A percentile compares a stretch with the other conserved stretches of the same genome.
Evolutionary conservation across 2,888 invertebrate genomes (phyloP).

Genomic region (Hoplodrina ambigua): DNA sequence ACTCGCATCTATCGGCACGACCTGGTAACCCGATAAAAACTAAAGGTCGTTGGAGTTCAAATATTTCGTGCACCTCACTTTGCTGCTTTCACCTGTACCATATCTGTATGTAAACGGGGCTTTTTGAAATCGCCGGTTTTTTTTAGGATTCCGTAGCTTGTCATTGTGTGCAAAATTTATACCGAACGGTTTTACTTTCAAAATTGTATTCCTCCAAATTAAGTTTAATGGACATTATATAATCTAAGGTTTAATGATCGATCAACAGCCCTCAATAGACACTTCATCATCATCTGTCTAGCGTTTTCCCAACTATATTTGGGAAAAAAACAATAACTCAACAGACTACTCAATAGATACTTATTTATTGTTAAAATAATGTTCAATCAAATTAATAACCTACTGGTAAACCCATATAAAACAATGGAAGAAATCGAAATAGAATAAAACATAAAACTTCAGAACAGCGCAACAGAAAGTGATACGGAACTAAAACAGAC

Average conservation of each 20-base stretch:
- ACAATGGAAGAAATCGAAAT: constrained; percentile 8
- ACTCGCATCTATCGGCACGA: constrained; percentile 42
- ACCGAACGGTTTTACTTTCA: background rate
- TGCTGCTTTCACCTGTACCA: constrained; percentile 79
- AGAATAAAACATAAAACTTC: constrained; percentile 20
- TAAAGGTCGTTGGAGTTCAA: constrained; percentile 80
- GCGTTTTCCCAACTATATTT: too few species aligned
- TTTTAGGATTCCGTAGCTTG: constrained; percentile 42
- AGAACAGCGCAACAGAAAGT: constrained; percentile 19
- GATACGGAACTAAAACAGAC: constrained; percentile 51
- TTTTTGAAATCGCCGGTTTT: constrained; percentile 34
- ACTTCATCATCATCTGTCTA: too few species aligned
- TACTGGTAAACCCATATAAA: background rate
- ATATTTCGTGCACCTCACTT: constrained; percentile 69
- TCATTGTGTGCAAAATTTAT: background rate
- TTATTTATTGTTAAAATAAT: too few species aligned
- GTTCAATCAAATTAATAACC: background rate
- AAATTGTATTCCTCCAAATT: background rate
- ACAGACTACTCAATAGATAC: too few species aligned
- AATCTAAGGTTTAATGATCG: too few species aligned
- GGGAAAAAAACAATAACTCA: too few species aligned
- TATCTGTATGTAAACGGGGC: constrained; percentile 8
- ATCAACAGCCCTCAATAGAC: background rate
- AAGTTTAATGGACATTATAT: too few species aligned
- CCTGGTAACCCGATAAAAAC: constrained; percentile 67